Evolutionary conservation across 2,113 vertebrate genomes (phyloP), one percentile per base, ranked within the genome.

Genomic region (Syngnathoides biaculeatus): DNA sequence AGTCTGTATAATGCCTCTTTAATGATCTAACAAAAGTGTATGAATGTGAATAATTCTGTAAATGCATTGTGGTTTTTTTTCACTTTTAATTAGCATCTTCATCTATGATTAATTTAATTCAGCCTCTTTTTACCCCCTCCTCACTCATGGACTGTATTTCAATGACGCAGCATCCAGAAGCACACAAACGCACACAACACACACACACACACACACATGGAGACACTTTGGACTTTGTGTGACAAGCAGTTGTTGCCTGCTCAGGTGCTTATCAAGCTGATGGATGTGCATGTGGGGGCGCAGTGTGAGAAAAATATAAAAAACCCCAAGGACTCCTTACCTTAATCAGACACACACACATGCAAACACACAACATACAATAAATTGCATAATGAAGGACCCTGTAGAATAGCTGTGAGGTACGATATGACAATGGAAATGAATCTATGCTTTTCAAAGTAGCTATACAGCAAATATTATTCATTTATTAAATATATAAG

Each of bases 171-270:
- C 20, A 20, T 1, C 22, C 52, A 64, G 35, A 48, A 47, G 35
- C 45, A 53, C 68, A 62, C 56, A 69, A 58, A 63, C 55, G 22
- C 71, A 64, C 77, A 35, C 60, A 38, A 38, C 75, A 69, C 73
- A 61, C 35, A 11, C 6, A 52, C 24, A 43, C 15, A n/a, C n/a
- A n/a, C n/a, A n/a, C n/a, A n/a, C n/a, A n/a, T n/a, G n/a, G n/a
- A n/a, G n/a, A n/a, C n/a, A n/a, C n/a, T n/a, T n/a, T 76, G 65
- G 65, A 72, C 69, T 89, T 67, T 76, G 65, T 19, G 90, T 94
- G 93, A 93, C 92, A 93, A 93, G 92, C 95, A 96, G 93, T 95
- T 94, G 94, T 94, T 94, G 92, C 91, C 93, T 94, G 74, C 95
- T 94, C 93, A 92, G 91, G 90, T 91, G 90, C 91, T 93, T 94